A percentile compares a stretch with the other conserved stretches of the same genome.
phyloP scores from a whole-genome alignment of 2,797 vertebrate genomes.

The Peromyscus melanophrys region DNA sequence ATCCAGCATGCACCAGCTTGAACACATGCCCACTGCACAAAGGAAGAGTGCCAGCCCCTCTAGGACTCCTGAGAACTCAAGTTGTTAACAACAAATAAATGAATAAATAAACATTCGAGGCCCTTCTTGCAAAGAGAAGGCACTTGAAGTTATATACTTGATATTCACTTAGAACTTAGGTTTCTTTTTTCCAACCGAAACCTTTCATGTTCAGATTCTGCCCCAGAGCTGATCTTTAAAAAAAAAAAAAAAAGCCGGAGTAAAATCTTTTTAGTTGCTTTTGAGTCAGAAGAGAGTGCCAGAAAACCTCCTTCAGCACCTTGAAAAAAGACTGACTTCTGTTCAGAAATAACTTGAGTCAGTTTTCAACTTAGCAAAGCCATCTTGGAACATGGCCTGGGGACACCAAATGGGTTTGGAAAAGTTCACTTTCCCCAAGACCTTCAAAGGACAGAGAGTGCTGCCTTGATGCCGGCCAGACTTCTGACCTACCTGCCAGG shows the following conservation, averaged over 20 bases:
- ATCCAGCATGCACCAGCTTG: not conserved
- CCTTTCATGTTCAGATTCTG: slow-evolving; percentile 84
- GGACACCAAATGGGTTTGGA: slow-evolving; percentile 41
- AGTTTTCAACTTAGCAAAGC: slow-evolving; percentile 69
- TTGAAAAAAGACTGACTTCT: slow-evolving; percentile 73
- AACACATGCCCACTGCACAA: not conserved
- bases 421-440: slow-evolving; percentile 42
- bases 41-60: not conserved
- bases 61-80: not conserved
- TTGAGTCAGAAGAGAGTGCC: slow-evolving; percentile 72
- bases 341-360: slow-evolving; percentile 73
- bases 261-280: slow-evolving; percentile 80
- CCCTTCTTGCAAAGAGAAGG: slow-evolving; percentile 58
- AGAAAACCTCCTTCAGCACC: slow-evolving; percentile 78
- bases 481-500: slow-evolving; percentile 16
- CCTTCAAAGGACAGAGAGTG: slow-evolving; percentile 47
- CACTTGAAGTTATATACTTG: slow-evolving; percentile 78
- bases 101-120: slow-evolving; percentile 72
- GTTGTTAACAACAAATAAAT: slow-evolving; percentile 70
- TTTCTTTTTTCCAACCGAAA: slow-evolving; percentile 71
- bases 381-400: slow-evolving; percentile 60
- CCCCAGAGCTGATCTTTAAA: slow-evolving; percentile 76
- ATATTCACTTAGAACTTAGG: slow-evolving; percentile 84
- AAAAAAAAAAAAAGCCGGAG: slow-evolving; percentile 60
- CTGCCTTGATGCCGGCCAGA: not conserved